A percentile compares a stretch with the other conserved stretches of the same genome.
These are phyloP conservation scores for Sepioteuthis lessoniana DNA, from an alignment of 2,888 invertebrate genomes.

Conservation along the genomic window DNA sequence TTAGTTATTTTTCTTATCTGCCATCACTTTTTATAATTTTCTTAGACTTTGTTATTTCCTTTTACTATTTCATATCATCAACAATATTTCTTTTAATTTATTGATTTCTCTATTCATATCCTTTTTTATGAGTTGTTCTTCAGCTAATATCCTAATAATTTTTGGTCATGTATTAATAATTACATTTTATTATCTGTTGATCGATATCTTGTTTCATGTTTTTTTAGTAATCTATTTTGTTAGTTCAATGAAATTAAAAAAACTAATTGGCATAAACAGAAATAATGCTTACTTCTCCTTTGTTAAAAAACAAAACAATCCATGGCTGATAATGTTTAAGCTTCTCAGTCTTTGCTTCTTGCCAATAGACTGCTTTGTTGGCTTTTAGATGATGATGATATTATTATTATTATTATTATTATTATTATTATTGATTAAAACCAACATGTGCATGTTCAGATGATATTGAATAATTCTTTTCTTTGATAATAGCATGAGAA, in stretches of 20 bases:
- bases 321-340: neutral
- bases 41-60: neutral
- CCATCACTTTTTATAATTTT: neutral
- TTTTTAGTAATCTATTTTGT: neutral
- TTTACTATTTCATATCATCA: neutral
- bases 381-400: neutral
- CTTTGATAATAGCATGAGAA: neutral
- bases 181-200: constrained; percentile 2
- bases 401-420: neutral
- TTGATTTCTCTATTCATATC: neutral
- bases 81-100: neutral
- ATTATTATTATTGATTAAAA: neutral
- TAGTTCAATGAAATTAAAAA: neutral
- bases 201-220: neutral
- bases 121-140: neutral
- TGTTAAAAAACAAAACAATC: neutral
- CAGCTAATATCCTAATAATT: neutral
- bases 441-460: neutral
- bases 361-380: neutral
- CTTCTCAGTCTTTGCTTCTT: neutral
- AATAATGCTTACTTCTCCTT: neutral
- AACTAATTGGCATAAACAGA: neutral
- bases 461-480: neutral
- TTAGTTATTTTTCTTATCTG: too few species aligned
- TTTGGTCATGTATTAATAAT: neutral